Evolutionary conservation across 2,113 vertebrate species (phyloP).

Genomic region (Hystrix cristata): DNA sequence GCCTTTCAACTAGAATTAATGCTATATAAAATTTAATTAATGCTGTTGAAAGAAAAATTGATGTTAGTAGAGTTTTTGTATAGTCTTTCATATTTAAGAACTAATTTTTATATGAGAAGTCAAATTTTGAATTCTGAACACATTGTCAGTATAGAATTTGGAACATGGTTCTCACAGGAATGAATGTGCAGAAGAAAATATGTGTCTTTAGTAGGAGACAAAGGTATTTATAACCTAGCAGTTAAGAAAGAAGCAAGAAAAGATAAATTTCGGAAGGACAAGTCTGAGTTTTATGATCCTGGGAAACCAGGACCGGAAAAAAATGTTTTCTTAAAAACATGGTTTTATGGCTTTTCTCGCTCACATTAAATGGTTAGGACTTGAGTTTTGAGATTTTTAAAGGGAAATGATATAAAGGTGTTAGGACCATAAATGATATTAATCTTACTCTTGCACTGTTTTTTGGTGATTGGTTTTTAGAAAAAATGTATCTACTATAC

Average conservation of each 20-base stretch:
- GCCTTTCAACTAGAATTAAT: constrained; percentile 75
- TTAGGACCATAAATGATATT: constrained; percentile 37
- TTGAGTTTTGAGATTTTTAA: constrained; percentile 83
- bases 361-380: constrained; percentile 71
- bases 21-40: constrained; percentile 69
- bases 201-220: constrained; percentile 85
- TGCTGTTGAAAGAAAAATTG: constrained; percentile 70
- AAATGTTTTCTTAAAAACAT: constrained; percentile 63
- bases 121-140: constrained; percentile 76
- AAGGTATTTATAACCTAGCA: constrained; percentile 88
- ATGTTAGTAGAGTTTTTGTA: constrained; percentile 60
- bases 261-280: constrained; percentile 84
- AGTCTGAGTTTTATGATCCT: constrained; percentile 87
- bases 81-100: constrained; percentile 37
- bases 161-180: constrained; percentile 84
- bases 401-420: constrained; percentile 67
- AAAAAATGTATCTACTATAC: constrained; percentile 46
- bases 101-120: constrained; percentile 45
- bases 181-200: constrained; percentile 83
- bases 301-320: constrained; percentile 79
- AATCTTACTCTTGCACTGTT: constrained; percentile 72
- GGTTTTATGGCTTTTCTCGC: constrained; percentile 87
- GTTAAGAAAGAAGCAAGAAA: constrained; percentile 86
- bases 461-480: constrained; percentile 31
- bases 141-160: constrained; percentile 82